Conservation (phyloP, 2,797 vertebrate genomes). For the Capromys pilorides region DNA sequence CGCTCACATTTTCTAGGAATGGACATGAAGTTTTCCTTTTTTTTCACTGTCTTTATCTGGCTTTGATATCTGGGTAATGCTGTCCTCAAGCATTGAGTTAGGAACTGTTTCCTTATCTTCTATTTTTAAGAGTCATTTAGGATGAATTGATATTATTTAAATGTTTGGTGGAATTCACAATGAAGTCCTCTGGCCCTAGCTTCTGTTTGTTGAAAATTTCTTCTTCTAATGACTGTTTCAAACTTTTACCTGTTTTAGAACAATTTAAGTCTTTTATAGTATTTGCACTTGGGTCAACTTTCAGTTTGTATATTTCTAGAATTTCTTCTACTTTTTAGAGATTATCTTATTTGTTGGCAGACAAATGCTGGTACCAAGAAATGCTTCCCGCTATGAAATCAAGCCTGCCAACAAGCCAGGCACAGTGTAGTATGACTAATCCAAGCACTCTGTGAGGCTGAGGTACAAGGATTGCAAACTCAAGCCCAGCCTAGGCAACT, state of each 20-base stretch:
- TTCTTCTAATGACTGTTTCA: background rate
- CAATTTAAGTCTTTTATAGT: background rate
- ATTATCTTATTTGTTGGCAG: background rate
- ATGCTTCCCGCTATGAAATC: background rate
- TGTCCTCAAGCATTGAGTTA: background rate
- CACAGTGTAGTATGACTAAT: background rate
- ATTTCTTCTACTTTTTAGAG: background rate
- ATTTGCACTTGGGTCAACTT: background rate
- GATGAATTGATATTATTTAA: background rate
- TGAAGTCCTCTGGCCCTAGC: background rate
- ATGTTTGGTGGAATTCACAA: background rate
- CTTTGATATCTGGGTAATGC: background rate
- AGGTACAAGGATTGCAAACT: background rate
- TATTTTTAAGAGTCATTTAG: background rate
- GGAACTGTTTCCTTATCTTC: background rate
- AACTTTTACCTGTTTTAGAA: background rate
- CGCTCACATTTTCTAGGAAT: background rate
- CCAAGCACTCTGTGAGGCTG: background rate
- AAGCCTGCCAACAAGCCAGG: background rate
- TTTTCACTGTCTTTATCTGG: background rate
- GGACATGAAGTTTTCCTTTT: background rate
- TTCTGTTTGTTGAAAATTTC: background rate
- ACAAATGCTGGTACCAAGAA: background rate
- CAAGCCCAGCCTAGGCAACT: background rate
- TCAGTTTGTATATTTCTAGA: background rate